Evolutionary conservation across 2,888 invertebrate species (phyloP).

Genomic region (Drosophila meridionalis): DNA sequence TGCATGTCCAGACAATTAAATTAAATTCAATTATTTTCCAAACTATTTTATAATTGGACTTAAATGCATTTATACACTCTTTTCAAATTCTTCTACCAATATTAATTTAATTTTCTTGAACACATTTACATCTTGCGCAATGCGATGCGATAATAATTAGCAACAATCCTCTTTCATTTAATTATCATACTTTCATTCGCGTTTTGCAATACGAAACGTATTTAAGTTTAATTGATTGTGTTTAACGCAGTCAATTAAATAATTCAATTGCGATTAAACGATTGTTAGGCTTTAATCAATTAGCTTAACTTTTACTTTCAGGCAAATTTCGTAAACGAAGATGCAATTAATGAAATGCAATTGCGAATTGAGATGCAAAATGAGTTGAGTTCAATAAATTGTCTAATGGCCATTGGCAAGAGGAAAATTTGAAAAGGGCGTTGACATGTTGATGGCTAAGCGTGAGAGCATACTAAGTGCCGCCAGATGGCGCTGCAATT

Average conservation of each 20-base stretch:
- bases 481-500: conserved; percentile 43
- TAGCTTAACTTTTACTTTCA: conserved; percentile 34
- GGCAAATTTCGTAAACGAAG: not conserved
- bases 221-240: not conserved
- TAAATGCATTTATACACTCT: no score
- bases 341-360: not conserved
- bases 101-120: not conserved
- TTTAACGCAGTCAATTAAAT: not conserved
- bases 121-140: not conserved
- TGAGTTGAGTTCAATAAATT: not conserved
- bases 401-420: not conserved
- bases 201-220: not conserved
- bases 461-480: conserved; percentile 14
- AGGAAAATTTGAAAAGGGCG: not conserved
- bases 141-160: not conserved
- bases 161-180: not conserved
- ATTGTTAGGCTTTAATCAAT: conserved; percentile 4
- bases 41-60: no score
- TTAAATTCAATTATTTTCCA: no score
- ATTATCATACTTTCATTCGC: not conserved
- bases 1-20: no score
- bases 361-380: not conserved
- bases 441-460: conserved; percentile 3
- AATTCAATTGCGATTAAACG: conserved; percentile 3
- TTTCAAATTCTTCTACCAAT: no score